Percentiles rank a stretch among this genome's conserved stretches.
These are phyloP conservation scores for Sylvilagus floridanus DNA, from an alignment of 2,797 vertebrate species.

Conservation along the genomic window DNA sequence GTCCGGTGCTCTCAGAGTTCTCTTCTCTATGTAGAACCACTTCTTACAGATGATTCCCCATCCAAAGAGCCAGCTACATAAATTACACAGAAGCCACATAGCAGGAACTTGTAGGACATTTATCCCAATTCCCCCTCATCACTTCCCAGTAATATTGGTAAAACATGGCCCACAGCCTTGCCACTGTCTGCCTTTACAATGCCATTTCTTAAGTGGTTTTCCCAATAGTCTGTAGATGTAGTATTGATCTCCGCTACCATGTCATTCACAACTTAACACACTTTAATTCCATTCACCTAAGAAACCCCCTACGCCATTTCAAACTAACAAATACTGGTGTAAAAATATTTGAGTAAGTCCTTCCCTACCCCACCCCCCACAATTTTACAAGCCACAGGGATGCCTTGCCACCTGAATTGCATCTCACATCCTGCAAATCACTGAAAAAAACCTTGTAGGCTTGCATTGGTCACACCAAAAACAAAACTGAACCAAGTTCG, in stretches of 20 bases:
- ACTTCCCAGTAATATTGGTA: background rate
- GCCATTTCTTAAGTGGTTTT: background rate
- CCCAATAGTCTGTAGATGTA: background rate
- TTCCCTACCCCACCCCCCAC: background rate
- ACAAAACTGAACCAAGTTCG: conserved; percentile 2
- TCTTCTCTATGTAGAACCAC: conserved; percentile 22
- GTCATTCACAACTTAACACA: conserved; percentile 28
- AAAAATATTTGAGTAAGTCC: conserved; percentile 39
- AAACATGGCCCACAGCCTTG: conserved; percentile 4
- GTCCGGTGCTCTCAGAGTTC: background rate
- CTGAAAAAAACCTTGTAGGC: background rate
- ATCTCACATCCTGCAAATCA: background rate
- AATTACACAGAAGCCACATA: conserved; percentile 63
- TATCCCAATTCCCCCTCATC: conserved; percentile 34
- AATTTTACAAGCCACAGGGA: background rate
- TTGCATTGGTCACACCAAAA: conserved; percentile 16
- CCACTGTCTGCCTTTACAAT: background rate
- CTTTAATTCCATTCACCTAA: conserved; percentile 32
- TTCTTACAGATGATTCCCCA: conserved; percentile 5
- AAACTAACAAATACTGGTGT: conserved; percentile 5
- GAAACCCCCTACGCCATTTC: background rate
- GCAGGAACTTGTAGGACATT: background rate
- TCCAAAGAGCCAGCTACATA: background rate
- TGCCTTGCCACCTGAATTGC: background rate
- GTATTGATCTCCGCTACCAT: background rate